Base-by-base conservation (phyloP, 2,888 invertebrate species). In the Morpho helenor region DNA sequence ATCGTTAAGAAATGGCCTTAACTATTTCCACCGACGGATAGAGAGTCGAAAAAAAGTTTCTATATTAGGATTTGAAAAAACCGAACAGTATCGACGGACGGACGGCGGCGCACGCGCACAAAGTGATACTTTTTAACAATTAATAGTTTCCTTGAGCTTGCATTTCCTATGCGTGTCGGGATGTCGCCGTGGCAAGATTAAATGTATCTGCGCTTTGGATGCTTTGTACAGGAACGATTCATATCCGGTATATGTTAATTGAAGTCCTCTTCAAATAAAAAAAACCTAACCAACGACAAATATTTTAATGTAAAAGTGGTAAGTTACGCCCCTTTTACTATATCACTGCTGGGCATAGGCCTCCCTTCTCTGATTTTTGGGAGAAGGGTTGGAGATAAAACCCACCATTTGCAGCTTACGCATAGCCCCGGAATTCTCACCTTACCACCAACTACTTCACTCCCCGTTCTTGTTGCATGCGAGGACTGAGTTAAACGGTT, bases 111-210 rank as follows among this genome's bases (percentile, higher is more conserved):
- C 65, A 60, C 65, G 68, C 67, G 66, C 61, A 51, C 56, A 60
- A 59, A 58, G 63, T 55, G 42, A 22, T 41, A 46, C 47, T 54
- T 41, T 69, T 69, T 65, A 68, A 73, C 74, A 73, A 75, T 75
- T 73, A 73, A 75, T 75, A 67, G 74, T 67, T 75, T 74, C 75
- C 75, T 71, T 64, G 57, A 61, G 59, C 58, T 65, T 62, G 63
- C 58, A 68, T 71, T 71, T 74, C 71, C 73, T 70, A 69, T 61
- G 57, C 62, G 62, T 66, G 67, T 66, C 56, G 60, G 65, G 62
- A 64, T 62, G 65, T 65, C 67, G 64, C 46, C 60, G 61, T 49
- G 55, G 56, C 62, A 50, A 66, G 68, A 69, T 68, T 67, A 66
- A 69, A 61, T 66, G 62, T 65, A 59, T 48, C 31, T 31, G 31